Evolutionary conservation across 2,113 vertebrate species (phyloP).

Genomic region (Mungos mungo): DNA sequence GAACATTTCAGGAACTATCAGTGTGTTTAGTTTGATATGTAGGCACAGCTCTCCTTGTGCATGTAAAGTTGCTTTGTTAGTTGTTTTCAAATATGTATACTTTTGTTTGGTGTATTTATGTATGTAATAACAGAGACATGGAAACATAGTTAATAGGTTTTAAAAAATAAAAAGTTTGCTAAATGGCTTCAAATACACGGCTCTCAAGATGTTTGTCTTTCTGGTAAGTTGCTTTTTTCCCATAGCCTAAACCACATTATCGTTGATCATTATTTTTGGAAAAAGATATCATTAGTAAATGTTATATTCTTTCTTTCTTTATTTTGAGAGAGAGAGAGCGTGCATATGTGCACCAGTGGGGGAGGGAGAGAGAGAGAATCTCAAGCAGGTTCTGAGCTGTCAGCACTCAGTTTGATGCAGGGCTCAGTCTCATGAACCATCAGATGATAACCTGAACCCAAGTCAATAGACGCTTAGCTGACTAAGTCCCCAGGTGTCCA

Average conservation of each 20-base stretch:
- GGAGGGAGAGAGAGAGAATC: no score
- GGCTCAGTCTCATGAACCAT: no score
- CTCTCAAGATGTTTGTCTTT: neutral
- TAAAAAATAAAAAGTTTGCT: neutral
- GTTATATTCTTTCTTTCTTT: neutral
- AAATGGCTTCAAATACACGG: neutral
- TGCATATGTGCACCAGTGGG: no score
- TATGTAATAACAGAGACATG: neutral
- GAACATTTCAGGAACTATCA: neutral
- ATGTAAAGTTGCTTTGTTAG: neutral
- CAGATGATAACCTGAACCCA: no score
- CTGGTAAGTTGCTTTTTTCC: neutral
- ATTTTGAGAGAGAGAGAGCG: no score
- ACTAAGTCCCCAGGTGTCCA: neutral
- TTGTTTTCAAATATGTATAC: neutral
- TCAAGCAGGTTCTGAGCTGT: no score
- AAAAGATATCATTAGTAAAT: neutral
- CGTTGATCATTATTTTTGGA: neutral
- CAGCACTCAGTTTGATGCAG: no score
- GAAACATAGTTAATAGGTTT: neutral
- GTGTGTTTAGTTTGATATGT: neutral
- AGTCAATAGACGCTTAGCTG: no score
- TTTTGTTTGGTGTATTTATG: neutral
- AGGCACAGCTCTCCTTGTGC: neutral
- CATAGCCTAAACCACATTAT: neutral